These are phyloP conservation scores for Drosophila pseudotakahashii DNA, from an alignment of 2,888 invertebrate species.

Conservation along the genomic window DNA sequence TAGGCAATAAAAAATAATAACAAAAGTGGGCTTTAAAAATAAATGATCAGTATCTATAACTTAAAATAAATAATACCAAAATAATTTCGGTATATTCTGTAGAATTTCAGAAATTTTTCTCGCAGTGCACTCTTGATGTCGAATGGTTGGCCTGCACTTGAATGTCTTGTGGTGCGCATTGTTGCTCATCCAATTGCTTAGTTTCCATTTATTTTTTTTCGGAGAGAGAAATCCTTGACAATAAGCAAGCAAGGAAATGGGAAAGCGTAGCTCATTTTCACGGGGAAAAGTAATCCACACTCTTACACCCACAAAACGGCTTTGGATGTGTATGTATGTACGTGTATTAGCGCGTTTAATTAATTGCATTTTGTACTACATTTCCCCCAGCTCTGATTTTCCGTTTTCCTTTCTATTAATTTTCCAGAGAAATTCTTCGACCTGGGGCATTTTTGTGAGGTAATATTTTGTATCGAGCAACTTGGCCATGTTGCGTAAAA, in stretches of 20 bases:
- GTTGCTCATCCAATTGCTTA: constrained; percentile 73
- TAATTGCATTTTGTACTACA: constrained; percentile 71
- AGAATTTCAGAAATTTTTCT: neutral
- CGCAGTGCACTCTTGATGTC: neutral
- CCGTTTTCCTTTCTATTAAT: constrained; percentile 36
- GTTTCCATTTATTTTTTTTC: constrained; percentile 50
- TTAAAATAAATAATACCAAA: too few species aligned
- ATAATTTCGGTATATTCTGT: neutral
- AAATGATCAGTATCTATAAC: too few species aligned
- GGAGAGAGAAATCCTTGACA: constrained; percentile 22
- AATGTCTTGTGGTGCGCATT: constrained; percentile 78
- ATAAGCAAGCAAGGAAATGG: constrained; percentile 35
- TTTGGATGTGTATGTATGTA: constrained; percentile 6
- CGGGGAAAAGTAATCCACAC: constrained; percentile 35
- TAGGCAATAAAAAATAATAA: too few species aligned
- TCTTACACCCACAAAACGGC: constrained; percentile 22
- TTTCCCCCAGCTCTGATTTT: constrained; percentile 47
- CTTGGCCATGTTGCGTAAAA: constrained; percentile 66
- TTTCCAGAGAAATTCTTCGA: constrained; percentile 16
- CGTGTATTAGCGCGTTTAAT: constrained; percentile 66
- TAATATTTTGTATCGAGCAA: constrained; percentile 42
- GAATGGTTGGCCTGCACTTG: constrained; percentile 49
- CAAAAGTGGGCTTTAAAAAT: too few species aligned
- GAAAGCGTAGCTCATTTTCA: constrained; percentile 63
- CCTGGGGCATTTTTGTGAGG: neutral